Base-by-base conservation (phyloP, 2,113 vertebrate genomes). In the Odocoileus virginianus region DNA sequence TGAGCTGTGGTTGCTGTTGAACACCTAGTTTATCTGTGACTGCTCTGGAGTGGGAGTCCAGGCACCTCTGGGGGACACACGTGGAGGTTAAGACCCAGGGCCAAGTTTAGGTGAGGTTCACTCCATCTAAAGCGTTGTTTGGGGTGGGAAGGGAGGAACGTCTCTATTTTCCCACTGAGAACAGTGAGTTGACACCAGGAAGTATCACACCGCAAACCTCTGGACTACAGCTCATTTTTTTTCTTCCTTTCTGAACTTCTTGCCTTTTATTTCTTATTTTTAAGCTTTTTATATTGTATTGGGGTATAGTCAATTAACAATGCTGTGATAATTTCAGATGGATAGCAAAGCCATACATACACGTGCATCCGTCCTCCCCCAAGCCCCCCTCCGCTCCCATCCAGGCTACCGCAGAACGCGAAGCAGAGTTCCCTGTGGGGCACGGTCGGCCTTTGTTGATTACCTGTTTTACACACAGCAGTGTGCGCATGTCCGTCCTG, bases 111-210 rank as follows among this genome's bases (percentile, higher is more conserved):
- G 55, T 52, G 82, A 93, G 7, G 7, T 57, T 84, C 36, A 60
- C 19, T 27, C 81, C 33, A 13, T 45, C n/a, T 15, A 11, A 74
- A 91, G 43, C 76, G 30, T 89, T 47, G 25, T 36, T 60, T 89
- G 3, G 30, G 10, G 47, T 9, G 28, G 30, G 36, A 33, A 52
- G 52, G 23, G 17, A 33, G 17, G 9, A 33, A 2, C 15, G 5
- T 47, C n/a, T 85, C 17, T 33, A 19, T 36, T 67, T 92, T 89
- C 40, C 52, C 36, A 74, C 52, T 57, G 50, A 95, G 45, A 89
- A 30, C 61, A 93, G 36, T 78, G 94, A 85, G 45, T 27, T 12
- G 54, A 27, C 12, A 54, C 30, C 33, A 86, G 94, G 54, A 88
- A 60, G 55, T 19, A 16, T 19, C 43, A 54, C 23, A 3, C 47